Conservation (phyloP, 2,797 vertebrate genomes). For the Rhodeus uyekii region DNA sequence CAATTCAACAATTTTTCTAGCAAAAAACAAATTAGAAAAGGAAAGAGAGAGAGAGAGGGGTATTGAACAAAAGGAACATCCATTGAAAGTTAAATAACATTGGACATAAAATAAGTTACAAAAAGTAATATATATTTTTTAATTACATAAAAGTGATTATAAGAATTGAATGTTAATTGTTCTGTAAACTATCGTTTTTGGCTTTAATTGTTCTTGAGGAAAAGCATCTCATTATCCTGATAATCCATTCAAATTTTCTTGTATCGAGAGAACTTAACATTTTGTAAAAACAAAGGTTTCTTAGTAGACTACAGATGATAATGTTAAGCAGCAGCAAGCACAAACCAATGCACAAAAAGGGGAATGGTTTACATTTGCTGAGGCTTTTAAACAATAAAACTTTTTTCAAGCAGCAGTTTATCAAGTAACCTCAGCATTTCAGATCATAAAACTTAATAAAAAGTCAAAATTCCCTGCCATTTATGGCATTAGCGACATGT, state of each 20-base stretch:
- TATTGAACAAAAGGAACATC: background rate
- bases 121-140: background rate
- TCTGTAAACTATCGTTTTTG: background rate
- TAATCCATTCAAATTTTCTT: background rate
- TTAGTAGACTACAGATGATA: background rate
- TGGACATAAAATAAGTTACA: background rate
- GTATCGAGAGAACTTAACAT: background rate
- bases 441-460: slow-evolving; percentile 8
- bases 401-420: background rate
- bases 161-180: background rate
- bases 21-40: too few species aligned
- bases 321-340: background rate
- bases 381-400: background rate
- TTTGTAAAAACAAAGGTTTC: background rate
- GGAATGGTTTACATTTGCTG: background rate
- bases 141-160: background rate
- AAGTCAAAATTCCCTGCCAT: slow-evolving; percentile 12
- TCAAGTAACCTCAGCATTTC: slow-evolving; percentile 1
- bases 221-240: background rate
- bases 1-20: too few species aligned
- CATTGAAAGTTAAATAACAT: background rate
- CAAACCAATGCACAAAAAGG: background rate
- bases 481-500: slow-evolving; percentile 19
- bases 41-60: too few species aligned
- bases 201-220: background rate